A percentile compares a stretch with the other conserved stretches of the same genome.
phyloP scores from a whole-genome alignment of 2,888 invertebrate species.

The Hemistola chrysoprasaria region DNA sequence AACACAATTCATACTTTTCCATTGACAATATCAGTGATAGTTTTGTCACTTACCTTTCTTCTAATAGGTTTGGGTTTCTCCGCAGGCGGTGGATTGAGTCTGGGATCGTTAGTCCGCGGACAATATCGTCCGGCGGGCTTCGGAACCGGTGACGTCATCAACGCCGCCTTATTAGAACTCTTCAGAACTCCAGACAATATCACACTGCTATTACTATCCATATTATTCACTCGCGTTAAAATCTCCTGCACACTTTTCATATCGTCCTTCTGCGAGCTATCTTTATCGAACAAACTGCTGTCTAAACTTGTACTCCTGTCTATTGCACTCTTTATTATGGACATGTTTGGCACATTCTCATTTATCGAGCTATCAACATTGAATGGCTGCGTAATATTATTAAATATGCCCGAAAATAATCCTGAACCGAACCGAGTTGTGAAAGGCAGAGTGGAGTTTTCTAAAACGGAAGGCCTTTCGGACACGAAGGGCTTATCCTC shows the following conservation, averaged over 20 bases:
- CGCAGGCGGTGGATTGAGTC: constrained; percentile 70
- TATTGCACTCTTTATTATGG: constrained; percentile 77
- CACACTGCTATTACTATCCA: constrained; percentile 78
- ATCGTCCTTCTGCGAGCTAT: constrained; percentile 66
- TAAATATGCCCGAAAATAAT: constrained; percentile 72
- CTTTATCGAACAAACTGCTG: constrained; percentile 67
- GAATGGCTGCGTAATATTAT: constrained; percentile 62
- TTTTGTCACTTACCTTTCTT: constrained; percentile 69
- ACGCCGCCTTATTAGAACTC: constrained; percentile 47
- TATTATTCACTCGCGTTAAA: constrained; percentile 75
- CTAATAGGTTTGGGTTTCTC: constrained; percentile 77
- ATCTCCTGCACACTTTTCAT: constrained; percentile 75
- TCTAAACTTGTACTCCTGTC: constrained; percentile 76
- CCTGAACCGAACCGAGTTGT: constrained; percentile 68
- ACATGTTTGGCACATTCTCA: constrained; percentile 71
- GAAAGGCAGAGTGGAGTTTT: constrained; percentile 55
- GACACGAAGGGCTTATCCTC: constrained; percentile 40
- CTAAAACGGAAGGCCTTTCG: constrained; percentile 55
- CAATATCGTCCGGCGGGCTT: constrained; percentile 39
- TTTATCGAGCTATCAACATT: constrained; percentile 56
- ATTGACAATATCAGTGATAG: too few relatives aligned
- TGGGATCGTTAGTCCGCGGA: constrained; percentile 59
- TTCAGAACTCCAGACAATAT: constrained; percentile 72
- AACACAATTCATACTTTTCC: too few relatives aligned
- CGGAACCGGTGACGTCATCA: constrained; percentile 41